Conservation (phyloP, 2,888 invertebrate species). For the Eristalis tenax region DNA sequence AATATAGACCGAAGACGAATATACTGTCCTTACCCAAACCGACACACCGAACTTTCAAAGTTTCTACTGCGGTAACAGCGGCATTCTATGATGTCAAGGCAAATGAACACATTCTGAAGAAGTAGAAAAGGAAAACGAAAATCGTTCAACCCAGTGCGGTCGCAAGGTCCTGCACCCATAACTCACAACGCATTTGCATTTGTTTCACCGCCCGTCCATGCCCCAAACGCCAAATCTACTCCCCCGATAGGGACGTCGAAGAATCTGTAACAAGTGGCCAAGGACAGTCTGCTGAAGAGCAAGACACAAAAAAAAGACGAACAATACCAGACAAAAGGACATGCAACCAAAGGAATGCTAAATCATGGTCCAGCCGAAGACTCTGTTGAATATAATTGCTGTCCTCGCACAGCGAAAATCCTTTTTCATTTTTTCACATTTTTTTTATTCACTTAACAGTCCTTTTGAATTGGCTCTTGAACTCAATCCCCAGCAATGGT, state of each 20-base stretch:
- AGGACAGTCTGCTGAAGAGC: conserved; percentile 41
- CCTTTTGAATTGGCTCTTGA: conserved; percentile 64
- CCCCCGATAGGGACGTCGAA: conserved; percentile 11
- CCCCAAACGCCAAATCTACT: not conserved
- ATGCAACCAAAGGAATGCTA: conserved; percentile 76
- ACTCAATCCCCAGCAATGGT: not conserved
- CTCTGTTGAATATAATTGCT: conserved; percentile 52
- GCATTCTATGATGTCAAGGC: not conserved
- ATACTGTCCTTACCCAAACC: no score
- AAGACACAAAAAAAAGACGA: conserved; percentile 11
- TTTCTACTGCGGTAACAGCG: not conserved
- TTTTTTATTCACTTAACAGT: conserved; percentile 54
- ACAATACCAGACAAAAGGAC: conserved; percentile 23
- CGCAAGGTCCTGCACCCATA: not conserved
- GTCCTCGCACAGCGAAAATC: conserved; percentile 48
- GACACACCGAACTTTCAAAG: not conserved
- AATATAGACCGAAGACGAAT: no score
- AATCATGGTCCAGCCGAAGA: conserved; percentile 75
- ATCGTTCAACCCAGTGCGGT: not conserved
- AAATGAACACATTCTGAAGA: not conserved
- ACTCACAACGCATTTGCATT: conserved; percentile 29
- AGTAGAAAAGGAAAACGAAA: no score
- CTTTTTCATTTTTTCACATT: not conserved
- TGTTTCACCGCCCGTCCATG: not conserved
- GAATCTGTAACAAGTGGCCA: conserved; percentile 45